These are phyloP conservation scores for Cheilosia pagana DNA, from an alignment of 2,888 invertebrate genomes.

Conservation along the genomic window DNA sequence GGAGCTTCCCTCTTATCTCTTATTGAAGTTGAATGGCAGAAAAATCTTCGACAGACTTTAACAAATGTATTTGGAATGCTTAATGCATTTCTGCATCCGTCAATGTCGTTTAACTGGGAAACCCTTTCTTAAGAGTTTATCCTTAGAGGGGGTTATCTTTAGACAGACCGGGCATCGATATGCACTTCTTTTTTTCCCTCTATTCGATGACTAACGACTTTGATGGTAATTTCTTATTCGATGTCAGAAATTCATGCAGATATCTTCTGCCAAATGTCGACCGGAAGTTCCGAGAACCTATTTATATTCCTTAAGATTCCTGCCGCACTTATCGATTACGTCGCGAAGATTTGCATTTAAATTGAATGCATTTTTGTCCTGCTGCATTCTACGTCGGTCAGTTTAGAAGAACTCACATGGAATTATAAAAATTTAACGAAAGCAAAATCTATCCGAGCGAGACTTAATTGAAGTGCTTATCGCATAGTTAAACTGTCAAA, in stretches of 20 bases:
- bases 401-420: background rate
- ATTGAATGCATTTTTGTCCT: too few relatives aligned
- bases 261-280: background rate
- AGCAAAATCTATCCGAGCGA: conserved; percentile 8
- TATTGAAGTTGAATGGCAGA: too few relatives aligned
- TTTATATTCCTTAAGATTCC: background rate
- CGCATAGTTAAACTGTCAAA: conserved; percentile 16
- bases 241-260: conserved; percentile 19
- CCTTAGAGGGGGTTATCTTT: background rate
- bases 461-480: conserved; percentile 33
- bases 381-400: too few relatives aligned
- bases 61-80: too few relatives aligned
- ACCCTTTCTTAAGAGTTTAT: background rate
- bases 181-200: background rate
- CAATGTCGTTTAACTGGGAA: background rate
- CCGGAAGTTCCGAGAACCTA: background rate
- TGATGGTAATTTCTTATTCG: conserved; percentile 41
- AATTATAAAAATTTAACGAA: conserved; percentile 13
- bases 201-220: conserved; percentile 45
- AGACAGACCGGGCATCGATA: background rate
- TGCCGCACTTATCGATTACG: background rate
- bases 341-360: background rate
- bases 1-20: too few relatives aligned
- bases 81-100: background rate
- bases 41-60: too few relatives aligned